Evolutionary conservation across 1,140 invertebrate species (phyloP).

Genomic region (Yoshiicerus persimilis): DNA sequence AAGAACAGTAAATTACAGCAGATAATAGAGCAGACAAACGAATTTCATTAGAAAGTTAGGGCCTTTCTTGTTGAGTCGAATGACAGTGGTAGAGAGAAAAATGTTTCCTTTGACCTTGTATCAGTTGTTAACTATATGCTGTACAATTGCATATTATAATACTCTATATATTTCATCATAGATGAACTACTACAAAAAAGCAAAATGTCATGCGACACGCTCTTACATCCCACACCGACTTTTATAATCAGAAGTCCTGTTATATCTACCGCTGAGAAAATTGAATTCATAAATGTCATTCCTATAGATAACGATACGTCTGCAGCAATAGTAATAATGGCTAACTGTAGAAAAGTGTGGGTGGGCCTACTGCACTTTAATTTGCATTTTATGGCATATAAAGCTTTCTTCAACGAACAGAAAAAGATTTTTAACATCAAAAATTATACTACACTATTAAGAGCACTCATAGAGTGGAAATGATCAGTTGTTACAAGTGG

Average conservation of each 20-base stretch:
- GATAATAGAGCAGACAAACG: background rate
- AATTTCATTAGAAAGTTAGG: slow-evolving; percentile 1
- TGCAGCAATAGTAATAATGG: too few species aligned
- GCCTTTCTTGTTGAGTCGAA: background rate
- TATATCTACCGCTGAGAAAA: background rate
- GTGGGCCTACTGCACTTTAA: too few species aligned
- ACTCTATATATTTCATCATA: background rate
- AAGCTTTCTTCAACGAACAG: too few species aligned
- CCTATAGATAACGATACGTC: too few species aligned
- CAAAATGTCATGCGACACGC: background rate
- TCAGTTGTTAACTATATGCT: background rate
- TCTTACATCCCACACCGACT: background rate
- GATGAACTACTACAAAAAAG: background rate
- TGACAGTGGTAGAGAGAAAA: background rate
- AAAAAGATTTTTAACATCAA: too few species aligned
- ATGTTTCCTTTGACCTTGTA: background rate
- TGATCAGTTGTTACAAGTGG: too few species aligned
- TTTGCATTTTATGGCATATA: too few species aligned
- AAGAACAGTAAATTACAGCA: background rate
- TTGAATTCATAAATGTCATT: background rate
- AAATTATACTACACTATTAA: too few species aligned
- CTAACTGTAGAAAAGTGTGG: too few species aligned
- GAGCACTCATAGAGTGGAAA: too few species aligned
- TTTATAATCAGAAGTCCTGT: background rate
- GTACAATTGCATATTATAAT: background rate